These are phyloP conservation scores for Zaprionus inermis DNA, from an alignment of 1,140 invertebrate species.

Conservation along the genomic window DNA sequence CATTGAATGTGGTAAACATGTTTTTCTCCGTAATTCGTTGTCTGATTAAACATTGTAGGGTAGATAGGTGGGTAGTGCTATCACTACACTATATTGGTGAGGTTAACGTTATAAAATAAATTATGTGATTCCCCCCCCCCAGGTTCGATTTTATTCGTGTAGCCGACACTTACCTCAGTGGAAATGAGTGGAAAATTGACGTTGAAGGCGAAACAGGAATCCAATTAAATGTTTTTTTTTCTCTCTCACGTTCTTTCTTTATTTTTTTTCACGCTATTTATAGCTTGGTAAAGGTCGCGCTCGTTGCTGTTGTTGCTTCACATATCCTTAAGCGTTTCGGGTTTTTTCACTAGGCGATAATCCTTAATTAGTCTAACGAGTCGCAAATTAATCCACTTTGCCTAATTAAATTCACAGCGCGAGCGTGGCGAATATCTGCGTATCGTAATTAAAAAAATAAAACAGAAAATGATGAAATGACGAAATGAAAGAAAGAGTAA, in stretches of 20 bases:
- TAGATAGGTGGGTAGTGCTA: not conserved
- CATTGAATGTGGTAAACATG: not conserved
- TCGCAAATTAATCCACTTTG: constrained; percentile 84
- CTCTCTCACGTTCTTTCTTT: constrained; percentile 17
- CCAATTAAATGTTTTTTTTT: constrained; percentile 66
- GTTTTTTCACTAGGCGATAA: constrained; percentile 58
- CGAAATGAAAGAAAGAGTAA: constrained; percentile 2
- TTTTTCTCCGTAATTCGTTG: not conserved
- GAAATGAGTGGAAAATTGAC: constrained; percentile 6
- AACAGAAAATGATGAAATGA: constrained; percentile 36
- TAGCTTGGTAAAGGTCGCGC: constrained; percentile 59
- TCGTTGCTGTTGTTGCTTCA: constrained; percentile 52
- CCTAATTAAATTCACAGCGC: constrained; percentile 80
- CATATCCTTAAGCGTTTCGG: constrained; percentile 53
- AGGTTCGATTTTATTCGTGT: not conserved
- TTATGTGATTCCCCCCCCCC: not conserved
- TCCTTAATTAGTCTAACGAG: constrained; percentile 84
- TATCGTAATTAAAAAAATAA: constrained; percentile 42
- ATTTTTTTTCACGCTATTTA: constrained; percentile 52
- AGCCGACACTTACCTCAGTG: constrained; percentile 53
- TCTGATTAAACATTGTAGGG: not conserved
- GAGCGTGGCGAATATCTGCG: constrained; percentile 28
- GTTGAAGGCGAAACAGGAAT: constrained; percentile 50
- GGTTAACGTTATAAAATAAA: constrained; percentile 1
- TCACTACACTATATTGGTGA: not conserved